A percentile compares a stretch with the other conserved stretches of the same genome.
Conservation (phyloP, 1,140 invertebrate genomes). For the Metaphire vulgaris region DNA sequence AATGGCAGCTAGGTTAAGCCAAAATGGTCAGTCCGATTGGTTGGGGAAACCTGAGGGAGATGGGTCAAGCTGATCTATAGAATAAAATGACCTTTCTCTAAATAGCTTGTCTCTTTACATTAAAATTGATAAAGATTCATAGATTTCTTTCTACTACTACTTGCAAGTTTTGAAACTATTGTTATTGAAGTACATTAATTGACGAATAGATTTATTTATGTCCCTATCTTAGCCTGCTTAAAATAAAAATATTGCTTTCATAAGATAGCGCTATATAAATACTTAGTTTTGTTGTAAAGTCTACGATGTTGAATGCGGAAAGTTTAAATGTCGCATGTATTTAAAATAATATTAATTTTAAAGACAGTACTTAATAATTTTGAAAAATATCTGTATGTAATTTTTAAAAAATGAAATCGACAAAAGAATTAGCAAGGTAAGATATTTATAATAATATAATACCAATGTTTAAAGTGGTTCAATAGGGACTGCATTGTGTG, state of each 20-base stretch:
- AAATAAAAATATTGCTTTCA: not conserved
- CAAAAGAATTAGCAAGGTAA: slow-evolving; percentile 40
- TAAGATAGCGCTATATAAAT: too few relatives aligned
- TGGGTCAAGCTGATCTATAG: too few relatives aligned
- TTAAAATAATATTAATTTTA: not conserved
- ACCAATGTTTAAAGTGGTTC: not conserved
- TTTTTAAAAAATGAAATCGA: slow-evolving; percentile 35
- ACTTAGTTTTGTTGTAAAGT: too few relatives aligned
- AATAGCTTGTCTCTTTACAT: not conserved
- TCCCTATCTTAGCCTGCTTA: not conserved
- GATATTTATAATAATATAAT: not conserved
- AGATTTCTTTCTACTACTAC: too few relatives aligned
- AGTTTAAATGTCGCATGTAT: not conserved
- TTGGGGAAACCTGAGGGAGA: too few relatives aligned
- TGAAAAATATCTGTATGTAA: not conserved
- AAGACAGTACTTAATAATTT: not conserved
- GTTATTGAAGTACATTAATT: not conserved
- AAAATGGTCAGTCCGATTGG: too few relatives aligned
- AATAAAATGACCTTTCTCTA: not conserved
- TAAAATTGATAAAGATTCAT: too few relatives aligned
- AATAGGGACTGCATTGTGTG: not conserved
- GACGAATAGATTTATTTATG: not conserved
- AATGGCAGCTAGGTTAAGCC: too few relatives aligned
- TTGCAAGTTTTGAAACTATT: too few relatives aligned
- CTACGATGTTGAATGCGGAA: too few relatives aligned